These are phyloP conservation scores for Epinephelus malabaricus DNA, from an alignment of 2,797 vertebrate species.

Conservation along the genomic window DNA sequence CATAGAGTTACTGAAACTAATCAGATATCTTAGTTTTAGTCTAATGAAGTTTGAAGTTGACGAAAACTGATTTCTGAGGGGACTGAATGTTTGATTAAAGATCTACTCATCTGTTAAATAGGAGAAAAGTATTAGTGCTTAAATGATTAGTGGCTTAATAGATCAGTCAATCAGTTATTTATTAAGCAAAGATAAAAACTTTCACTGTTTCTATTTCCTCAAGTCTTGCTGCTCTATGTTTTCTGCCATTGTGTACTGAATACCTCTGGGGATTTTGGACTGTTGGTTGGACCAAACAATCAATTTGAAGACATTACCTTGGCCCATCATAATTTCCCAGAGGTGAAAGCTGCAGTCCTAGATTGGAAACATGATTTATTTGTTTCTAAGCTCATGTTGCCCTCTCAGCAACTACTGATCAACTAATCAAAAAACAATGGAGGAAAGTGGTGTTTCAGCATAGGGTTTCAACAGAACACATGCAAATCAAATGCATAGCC, in stretches of 20 bases:
- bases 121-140: not conserved
- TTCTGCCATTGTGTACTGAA: not conserved
- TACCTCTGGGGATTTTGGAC: not conserved
- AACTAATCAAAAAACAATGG: not conserved
- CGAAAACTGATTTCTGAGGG: not conserved
- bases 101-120: not conserved
- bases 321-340: not conserved
- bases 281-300: not conserved
- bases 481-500: not conserved
- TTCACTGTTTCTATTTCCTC: not conserved
- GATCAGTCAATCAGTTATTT: not conserved
- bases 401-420: not conserved
- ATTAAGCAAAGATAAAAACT: not conserved
- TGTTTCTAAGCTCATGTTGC: constrained; percentile 1
- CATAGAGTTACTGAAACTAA: not conserved
- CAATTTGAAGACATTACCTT: constrained; percentile 2
- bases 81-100: not conserved
- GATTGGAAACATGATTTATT: not conserved
- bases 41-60: not conserved
- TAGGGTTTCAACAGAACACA: not conserved
- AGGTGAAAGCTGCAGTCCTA: not conserved
- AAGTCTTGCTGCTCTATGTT: not conserved
- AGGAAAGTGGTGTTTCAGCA: not conserved
- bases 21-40: not conserved
- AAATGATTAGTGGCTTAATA: not conserved